These are phyloP conservation scores for Strix occidentalis DNA, from an alignment of 2,797 vertebrate genomes.

Conservation along the genomic window DNA sequence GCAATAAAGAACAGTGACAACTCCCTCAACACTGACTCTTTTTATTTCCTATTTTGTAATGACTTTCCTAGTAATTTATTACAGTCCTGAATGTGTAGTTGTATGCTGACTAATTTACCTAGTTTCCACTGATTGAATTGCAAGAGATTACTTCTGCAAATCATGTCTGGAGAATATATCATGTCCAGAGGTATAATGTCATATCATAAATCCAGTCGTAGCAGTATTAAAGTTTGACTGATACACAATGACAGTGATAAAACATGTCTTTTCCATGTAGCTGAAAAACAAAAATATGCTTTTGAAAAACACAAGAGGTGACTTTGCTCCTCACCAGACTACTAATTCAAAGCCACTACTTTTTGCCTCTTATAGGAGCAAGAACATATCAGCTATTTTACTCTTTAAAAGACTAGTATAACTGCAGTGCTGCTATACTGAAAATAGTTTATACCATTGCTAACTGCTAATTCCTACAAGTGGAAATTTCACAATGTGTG, in stretches of 20 bases:
- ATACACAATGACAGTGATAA: constrained; percentile 41
- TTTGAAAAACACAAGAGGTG: not conserved
- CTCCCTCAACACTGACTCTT: not conserved
- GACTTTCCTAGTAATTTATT: constrained; percentile 15
- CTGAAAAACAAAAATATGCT: not conserved
- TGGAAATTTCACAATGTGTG: not conserved
- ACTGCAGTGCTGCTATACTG: not conserved
- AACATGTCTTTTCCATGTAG: constrained; percentile 9
- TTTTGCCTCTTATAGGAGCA: not conserved
- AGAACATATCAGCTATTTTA: not conserved
- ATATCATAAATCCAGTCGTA: constrained; percentile 12
- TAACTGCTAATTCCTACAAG: not conserved
- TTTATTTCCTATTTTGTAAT: constrained; percentile 1
- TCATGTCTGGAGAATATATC: constrained; percentile 42
- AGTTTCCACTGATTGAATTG: constrained; percentile 43
- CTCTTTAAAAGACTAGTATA: not conserved
- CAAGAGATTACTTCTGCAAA: constrained; percentile 35
- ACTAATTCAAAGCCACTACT: not conserved
- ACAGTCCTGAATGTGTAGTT: not conserved
- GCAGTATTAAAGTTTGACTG: constrained; percentile 33
- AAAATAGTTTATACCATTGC: not conserved
- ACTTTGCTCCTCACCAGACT: not conserved
- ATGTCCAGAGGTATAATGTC: constrained; percentile 33
- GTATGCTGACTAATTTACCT: constrained; percentile 43
- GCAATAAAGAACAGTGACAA: not conserved